Evolutionary conservation across 1,140 invertebrate species (phyloP).

Genomic region (Cyclargus thomasi): DNA sequence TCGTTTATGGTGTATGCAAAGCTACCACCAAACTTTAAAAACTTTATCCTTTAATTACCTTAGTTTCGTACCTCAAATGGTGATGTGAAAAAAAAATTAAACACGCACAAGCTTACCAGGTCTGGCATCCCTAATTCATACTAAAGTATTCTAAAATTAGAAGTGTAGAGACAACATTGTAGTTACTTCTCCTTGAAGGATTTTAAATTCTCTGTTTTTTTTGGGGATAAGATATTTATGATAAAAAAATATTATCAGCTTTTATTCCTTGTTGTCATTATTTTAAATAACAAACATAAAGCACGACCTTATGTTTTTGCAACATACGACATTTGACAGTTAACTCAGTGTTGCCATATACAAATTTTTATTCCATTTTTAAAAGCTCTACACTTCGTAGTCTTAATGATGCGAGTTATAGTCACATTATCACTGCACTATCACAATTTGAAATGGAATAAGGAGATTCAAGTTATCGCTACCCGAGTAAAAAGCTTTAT

Average conservation of each 20-base stretch:
- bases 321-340: neutral
- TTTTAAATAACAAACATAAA: no score
- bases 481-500: conserved; percentile 30
- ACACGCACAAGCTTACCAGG: neutral
- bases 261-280: no score
- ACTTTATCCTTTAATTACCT: neutral
- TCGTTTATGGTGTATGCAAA: neutral
- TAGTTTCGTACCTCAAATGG: no score
- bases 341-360: neutral
- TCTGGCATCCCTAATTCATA: neutral
- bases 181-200: neutral
- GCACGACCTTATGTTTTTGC: no score
- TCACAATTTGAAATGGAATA: conserved; percentile 1
- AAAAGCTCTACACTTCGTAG: neutral
- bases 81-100: neutral
- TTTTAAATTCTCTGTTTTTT: neutral
- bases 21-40: neutral
- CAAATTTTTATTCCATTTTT: neutral
- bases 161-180: neutral
- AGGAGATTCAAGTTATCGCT: conserved; percentile 13
- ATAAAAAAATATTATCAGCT: no score
- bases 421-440: conserved; percentile 7
- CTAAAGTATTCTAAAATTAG: neutral
- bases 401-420: no score
- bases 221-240: no score